Base-by-base conservation (phyloP, 2,797 vertebrate genomes). In the Odontamblyopus rebecca region DNA sequence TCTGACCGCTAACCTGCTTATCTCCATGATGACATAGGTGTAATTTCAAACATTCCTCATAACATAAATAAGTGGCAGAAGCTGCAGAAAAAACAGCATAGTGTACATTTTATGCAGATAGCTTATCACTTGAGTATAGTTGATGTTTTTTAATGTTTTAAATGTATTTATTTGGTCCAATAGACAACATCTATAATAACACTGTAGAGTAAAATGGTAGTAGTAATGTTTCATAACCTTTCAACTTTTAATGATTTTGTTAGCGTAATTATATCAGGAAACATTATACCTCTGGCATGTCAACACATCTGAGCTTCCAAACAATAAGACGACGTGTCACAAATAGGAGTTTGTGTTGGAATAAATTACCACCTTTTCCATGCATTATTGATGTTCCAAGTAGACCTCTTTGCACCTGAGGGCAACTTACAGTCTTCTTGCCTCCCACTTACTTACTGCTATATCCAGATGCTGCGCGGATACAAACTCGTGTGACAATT, bases 361-460 rank as follows among this genome's bases (percentile, higher is more conserved):
- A 84, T 87, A 89, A 87, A 87, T 92, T 82, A 86, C 27, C 53
- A 61, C 64, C 68, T 60, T 77, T 83, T 81, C 72, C 74, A 86
- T 84, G 75, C 85, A 85, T 85, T 90, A 90, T 92, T 89, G 82
- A 87, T 85, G 81, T 73, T 70, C 74, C 81, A 85, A 87, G 85
- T 78, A 86, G 86, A 88, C 72, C 81, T 70, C 73, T 72, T 70
- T 82, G 70, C 73, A 86, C 82, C 85, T 70, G 65, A 75, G 84
- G 86, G 83, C 69, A 30, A 88, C 82, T 88, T 74, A 26, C 69
- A 65, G 74, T 81, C 81, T 73, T 72, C 76, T 72, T 57, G 74
- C 51, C 66, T 70, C n/a, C 74, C 83, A 82, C 78, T 78, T 72
- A 78, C 82, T 83, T 81, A 67, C 63, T 83, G 72, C 75, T 74